Conservation (phyloP, 92 coral and sea anemone genomes). For the Pocillopora meandrina region DNA sequence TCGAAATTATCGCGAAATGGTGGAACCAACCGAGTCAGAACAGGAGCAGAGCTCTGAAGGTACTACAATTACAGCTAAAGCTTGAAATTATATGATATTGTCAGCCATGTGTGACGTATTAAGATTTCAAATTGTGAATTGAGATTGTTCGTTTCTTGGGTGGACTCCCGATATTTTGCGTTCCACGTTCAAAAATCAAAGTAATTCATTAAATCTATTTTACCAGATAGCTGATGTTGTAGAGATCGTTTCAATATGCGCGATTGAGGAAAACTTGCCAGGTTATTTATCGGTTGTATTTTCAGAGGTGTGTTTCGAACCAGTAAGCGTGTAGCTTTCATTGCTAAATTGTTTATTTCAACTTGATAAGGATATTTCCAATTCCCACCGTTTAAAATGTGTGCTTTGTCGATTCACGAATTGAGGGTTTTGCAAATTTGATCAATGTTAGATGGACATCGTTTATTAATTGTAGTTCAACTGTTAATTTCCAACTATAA, state of each 20-base stretch:
- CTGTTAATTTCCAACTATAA: not conserved
- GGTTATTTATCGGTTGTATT: no score
- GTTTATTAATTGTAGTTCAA: not conserved
- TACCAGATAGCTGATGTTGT: no score
- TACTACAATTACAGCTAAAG: not conserved
- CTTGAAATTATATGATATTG: not conserved
- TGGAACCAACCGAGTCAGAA: constrained; percentile 21
- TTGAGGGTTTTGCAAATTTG: not conserved
- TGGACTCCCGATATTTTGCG: not conserved
- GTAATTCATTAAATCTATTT: not conserved
- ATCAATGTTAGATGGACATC: not conserved
- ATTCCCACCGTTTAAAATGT: constrained; percentile 4
- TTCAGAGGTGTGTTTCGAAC: no score
- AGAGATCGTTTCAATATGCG: no score
- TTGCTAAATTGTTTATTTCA: constrained; percentile 5
- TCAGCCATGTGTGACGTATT: not conserved
- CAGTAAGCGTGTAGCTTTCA: not conserved
- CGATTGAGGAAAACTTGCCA: no score
- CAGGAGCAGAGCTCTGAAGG: constrained; percentile 44
- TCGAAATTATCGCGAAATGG: constrained; percentile 13
- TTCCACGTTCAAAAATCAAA: not conserved
- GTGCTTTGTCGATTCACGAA: not conserved
- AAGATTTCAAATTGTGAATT: not conserved
- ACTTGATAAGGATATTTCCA: not conserved
- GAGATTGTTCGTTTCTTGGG: not conserved